Evolutionary conservation across 1,140 invertebrate species (phyloP), one percentile per base, ranked within the genome.

Genomic region (Papilio polytes): DNA sequence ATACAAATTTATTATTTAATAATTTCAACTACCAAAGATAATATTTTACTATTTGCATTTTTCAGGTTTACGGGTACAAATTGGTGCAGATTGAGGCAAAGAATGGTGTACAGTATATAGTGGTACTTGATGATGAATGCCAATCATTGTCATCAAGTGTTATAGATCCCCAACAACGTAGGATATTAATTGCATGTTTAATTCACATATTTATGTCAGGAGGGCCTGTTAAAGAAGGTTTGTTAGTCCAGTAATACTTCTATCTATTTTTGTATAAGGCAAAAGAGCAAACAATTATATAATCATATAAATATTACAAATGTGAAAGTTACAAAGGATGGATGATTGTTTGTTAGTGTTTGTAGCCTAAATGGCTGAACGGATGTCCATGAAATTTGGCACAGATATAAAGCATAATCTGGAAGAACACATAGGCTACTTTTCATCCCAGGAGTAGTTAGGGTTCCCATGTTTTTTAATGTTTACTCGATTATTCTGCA

Each of bases 41-140:
- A 56, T 9, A 20, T 20, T 56, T 4, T 56, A 1, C 18, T 56
- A 36, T 36, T 36, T 36, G 31, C 31, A 36, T 36, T 36, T 80
- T 83, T 66, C 80, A 94, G 92, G 88, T 94, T 0, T 94, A 94
- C 84, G 91, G 92, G 6, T 93, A 90, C 53, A 93, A 91, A 74
- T 36, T 94, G 15, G 86, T 93, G 8, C 86, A 92, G 83, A 83
- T 92, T 0, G 85, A 89, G 18, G 76, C 81, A 15, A 91, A 90
- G 53, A 84, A 83, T 84, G 87, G 82, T 15, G 80, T 87, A 2
- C 89, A 91, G 73, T 93, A 91, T 70, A 93, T 94, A 70, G 82
- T 92, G 9, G 87, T 92, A 26, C 79, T 93, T 6, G 80, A 82
- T n/a, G 85, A 91, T 48, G 87, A 87, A 20, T 88, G 85, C 83